A percentile compares a stretch with the other conserved stretches of the same genome.
These are phyloP conservation scores for Aplocera efformata DNA, from an alignment of 2,888 invertebrate species.

Conservation along the genomic window DNA sequence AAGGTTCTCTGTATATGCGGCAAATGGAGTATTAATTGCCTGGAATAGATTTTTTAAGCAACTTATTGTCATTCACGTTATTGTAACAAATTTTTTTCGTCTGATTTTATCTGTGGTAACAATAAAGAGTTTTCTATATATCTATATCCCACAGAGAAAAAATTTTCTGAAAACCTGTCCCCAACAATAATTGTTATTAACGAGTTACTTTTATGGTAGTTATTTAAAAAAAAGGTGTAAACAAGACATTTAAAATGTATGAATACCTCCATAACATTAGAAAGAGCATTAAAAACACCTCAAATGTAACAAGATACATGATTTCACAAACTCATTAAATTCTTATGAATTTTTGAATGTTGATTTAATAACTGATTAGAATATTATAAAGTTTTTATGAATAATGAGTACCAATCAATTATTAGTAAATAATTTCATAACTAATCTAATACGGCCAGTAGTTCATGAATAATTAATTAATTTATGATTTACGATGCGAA, in stretches of 20 bases:
- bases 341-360: slow-evolving; percentile 17
- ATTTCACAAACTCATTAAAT: slow-evolving; percentile 17
- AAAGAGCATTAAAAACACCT: not conserved
- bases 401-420: slow-evolving; percentile 21
- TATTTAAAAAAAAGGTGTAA: not conserved
- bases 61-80: too few species aligned
- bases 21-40: too few species aligned
- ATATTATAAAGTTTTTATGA: slow-evolving; percentile 10
- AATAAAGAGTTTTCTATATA: too few species aligned
- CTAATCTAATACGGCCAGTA: slow-evolving; percentile 22
- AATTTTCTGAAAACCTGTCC: too few species aligned
- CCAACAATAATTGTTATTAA: too few species aligned
- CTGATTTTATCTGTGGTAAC: too few species aligned
- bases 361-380: slow-evolving; percentile 20
- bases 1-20: too few species aligned
- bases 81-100: too few species aligned
- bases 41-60: too few species aligned
- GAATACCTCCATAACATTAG: not conserved
- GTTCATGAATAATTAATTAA: slow-evolving; percentile 23
- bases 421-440: slow-evolving; percentile 30
- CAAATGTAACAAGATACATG: slow-evolving; percentile 15
- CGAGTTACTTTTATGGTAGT: too few species aligned
- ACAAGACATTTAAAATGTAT: slow-evolving; percentile 10
- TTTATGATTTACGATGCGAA: slow-evolving; percentile 28
- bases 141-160: too few species aligned